phyloP scores from a whole-genome alignment of 1,140 invertebrate species.

The Bicyclus anynana region DNA sequence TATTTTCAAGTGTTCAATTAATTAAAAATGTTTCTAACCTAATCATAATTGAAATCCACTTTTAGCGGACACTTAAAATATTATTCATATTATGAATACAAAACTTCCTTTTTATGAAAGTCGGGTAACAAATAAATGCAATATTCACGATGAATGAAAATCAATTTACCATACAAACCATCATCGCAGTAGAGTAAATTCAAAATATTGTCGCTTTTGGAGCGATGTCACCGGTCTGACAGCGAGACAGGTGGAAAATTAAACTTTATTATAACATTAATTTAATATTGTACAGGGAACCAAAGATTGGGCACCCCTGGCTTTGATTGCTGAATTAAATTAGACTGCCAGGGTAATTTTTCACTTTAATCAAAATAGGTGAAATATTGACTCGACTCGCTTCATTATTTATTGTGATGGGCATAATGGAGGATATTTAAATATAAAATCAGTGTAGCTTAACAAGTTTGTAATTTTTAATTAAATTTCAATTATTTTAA shows the following conservation, averaged over 20 bases:
- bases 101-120: too few relatives aligned
- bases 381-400: background rate
- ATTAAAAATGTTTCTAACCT: too few relatives aligned
- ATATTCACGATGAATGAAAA: background rate
- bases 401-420: background rate
- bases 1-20: too few relatives aligned
- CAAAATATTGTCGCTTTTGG: slow-evolving; percentile 49
- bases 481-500: too few relatives aligned
- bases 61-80: too few relatives aligned
- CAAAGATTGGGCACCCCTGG: slow-evolving; percentile 31
- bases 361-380: slow-evolving; percentile 9
- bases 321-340: slow-evolving; percentile 31
- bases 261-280: slow-evolving; percentile 57
- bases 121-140: too few relatives aligned
- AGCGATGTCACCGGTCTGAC: slow-evolving; percentile 29
- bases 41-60: too few relatives aligned
- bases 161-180: background rate
- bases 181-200: background rate
- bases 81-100: too few relatives aligned
- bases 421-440: too few relatives aligned
- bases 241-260: slow-evolving; percentile 52
- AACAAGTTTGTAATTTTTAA: too few relatives aligned
- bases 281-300: slow-evolving; percentile 37
- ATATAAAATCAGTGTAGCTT: too few relatives aligned
- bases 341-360: slow-evolving; percentile 15